A percentile compares a stretch with the other conserved stretches of the same genome.
Evolutionary conservation across 1,140 invertebrate species (phyloP).

Genomic region (Ericerus pela): DNA sequence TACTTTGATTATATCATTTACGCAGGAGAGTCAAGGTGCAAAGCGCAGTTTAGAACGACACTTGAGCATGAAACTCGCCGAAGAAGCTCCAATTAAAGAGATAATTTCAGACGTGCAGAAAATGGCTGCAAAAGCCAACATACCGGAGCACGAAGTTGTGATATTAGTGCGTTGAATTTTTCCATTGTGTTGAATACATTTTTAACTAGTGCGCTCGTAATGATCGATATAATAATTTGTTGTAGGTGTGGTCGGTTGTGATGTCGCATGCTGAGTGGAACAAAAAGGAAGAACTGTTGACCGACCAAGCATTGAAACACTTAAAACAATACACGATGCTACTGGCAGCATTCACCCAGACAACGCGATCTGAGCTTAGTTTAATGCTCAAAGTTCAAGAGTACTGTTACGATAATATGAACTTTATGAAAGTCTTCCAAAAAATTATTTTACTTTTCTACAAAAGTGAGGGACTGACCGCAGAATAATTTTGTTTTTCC

Average conservation of each 20-base stretch:
- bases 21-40: slow-evolving; percentile 59
- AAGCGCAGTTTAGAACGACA: slow-evolving; percentile 62
- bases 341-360: slow-evolving; percentile 69
- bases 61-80: slow-evolving; percentile 64
- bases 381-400: slow-evolving; percentile 85
- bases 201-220: background rate
- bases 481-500: background rate
- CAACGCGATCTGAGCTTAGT: slow-evolving; percentile 67
- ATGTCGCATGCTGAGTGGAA: slow-evolving; percentile 95
- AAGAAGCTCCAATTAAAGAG: slow-evolving; percentile 64
- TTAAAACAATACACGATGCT: slow-evolving; percentile 69
- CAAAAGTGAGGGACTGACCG: slow-evolving; percentile 50
- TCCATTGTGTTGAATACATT: background rate
- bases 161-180: slow-evolving; percentile 33
- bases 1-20: slow-evolving; percentile 13
- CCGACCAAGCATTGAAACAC: slow-evolving; percentile 85
- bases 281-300: slow-evolving; percentile 91
- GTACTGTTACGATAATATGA: slow-evolving; percentile 97
- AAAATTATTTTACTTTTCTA: slow-evolving; percentile 93
- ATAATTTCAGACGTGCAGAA: slow-evolving; percentile 71
- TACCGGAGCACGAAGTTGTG: slow-evolving; percentile 80
- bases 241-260: slow-evolving; percentile 74
- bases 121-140: slow-evolving; percentile 58
- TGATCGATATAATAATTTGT: background rate
- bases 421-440: slow-evolving; percentile 95